Percentiles rank a stretch among this genome's conserved stretches.
Evolutionary conservation across 1,140 invertebrate species (phyloP).

Genomic region (Drosophila melanica): DNA sequence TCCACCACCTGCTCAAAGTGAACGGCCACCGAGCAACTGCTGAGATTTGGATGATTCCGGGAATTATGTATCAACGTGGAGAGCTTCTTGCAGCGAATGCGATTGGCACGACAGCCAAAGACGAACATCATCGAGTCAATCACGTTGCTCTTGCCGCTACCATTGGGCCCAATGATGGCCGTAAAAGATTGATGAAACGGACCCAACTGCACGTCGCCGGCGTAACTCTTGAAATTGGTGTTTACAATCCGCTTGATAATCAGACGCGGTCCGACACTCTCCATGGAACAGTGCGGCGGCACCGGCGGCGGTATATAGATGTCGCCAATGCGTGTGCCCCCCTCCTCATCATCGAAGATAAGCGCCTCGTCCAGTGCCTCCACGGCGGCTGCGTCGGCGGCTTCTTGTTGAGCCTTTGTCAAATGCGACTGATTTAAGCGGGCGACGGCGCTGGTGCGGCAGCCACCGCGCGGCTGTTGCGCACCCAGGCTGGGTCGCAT

Average conservation of each 20-base stretch:
- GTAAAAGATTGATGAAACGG: slow-evolving; percentile 98
- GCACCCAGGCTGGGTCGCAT: slow-evolving; percentile 42
- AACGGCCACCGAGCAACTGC: slow-evolving; percentile 94
- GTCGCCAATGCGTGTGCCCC: slow-evolving; percentile 88
- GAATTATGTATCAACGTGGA: slow-evolving; percentile 97
- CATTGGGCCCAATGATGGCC: slow-evolving; percentile 99
- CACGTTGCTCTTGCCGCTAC: slow-evolving; percentile 99
- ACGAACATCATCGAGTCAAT: slow-evolving; percentile 99
- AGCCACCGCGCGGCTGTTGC: slow-evolving; percentile 22
- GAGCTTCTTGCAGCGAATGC: slow-evolving; percentile 98
- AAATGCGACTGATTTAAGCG: slow-evolving; percentile 41
- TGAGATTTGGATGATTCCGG: slow-evolving; percentile 90
- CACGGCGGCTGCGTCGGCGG: slow-evolving; percentile 40
- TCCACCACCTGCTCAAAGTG: slow-evolving; percentile 97
- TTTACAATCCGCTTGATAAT: slow-evolving; percentile 97
- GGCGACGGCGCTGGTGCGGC: slow-evolving; percentile 32
- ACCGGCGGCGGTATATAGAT: slow-evolving; percentile 95
- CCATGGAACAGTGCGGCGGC: slow-evolving; percentile 88
- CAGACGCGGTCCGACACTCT: slow-evolving; percentile 90
- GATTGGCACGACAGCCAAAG: slow-evolving; percentile 97
- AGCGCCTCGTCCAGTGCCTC: slow-evolving; percentile 75
- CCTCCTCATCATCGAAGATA: slow-evolving; percentile 82
- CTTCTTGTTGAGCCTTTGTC: slow-evolving; percentile 40
- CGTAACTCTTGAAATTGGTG: slow-evolving; percentile 99
- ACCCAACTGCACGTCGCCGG: slow-evolving; percentile 90